These are phyloP conservation scores for Bagarius yarrelli DNA, from an alignment of 2,113 vertebrate genomes.

Conservation along the genomic window DNA sequence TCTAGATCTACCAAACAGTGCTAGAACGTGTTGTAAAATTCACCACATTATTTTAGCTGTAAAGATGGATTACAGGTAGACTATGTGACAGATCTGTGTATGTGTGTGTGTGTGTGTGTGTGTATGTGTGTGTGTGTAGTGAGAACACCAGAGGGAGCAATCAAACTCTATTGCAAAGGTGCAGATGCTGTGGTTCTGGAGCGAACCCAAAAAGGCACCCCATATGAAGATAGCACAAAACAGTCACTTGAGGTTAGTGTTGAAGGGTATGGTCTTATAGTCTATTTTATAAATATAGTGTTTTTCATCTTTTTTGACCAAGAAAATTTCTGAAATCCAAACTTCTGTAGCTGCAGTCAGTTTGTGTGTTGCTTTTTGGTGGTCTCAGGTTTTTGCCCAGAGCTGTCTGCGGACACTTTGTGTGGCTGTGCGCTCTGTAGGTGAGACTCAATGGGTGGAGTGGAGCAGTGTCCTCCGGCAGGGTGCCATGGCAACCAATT, in stretches of 20 bases:
- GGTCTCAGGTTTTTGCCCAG: slow-evolving; percentile 70
- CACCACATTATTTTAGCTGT: background rate
- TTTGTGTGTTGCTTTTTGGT: background rate
- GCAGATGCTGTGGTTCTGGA: slow-evolving; percentile 86
- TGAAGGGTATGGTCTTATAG: background rate
- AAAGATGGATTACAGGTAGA: background rate
- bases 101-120: background rate
- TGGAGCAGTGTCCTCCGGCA: slow-evolving; percentile 74
- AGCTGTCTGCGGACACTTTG: slow-evolving; percentile 86
- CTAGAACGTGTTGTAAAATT: background rate
- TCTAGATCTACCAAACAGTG: background rate
- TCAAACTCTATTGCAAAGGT: slow-evolving; percentile 91
- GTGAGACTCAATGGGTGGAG: slow-evolving; percentile 63
- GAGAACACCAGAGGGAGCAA: slow-evolving; percentile 78
- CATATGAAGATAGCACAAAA: slow-evolving; percentile 66
- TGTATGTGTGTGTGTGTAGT: slow-evolving; percentile 68
- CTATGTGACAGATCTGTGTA: background rate
- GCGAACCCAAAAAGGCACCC: slow-evolving; percentile 65
- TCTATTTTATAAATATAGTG: background rate
- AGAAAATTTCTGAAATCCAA: background rate
- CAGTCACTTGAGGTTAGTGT: slow-evolving; percentile 77
- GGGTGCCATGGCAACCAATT: slow-evolving; percentile 67
- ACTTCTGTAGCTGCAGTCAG: background rate
- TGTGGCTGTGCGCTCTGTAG: slow-evolving; percentile 81
- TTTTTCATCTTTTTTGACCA: background rate